phyloP scores from a whole-genome alignment of 2,888 invertebrate species.

The Melanophora roralis region DNA sequence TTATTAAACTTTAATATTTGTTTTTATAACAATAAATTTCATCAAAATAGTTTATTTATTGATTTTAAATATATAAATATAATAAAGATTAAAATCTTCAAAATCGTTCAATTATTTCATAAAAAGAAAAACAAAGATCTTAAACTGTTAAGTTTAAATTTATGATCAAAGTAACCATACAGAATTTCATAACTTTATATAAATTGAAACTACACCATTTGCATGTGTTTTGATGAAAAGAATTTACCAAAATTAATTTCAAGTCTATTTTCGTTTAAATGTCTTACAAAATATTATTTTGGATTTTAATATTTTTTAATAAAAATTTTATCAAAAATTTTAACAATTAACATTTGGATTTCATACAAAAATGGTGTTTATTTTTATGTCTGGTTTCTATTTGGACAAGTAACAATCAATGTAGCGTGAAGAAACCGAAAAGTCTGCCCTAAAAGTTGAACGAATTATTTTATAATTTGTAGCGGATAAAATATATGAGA shows the following conservation, averaged over 20 bases:
- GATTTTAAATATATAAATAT: slow-evolving; percentile 44
- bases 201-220: slow-evolving; percentile 12
- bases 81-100: slow-evolving; percentile 48
- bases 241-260: no score
- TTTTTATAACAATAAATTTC: slow-evolving; percentile 39
- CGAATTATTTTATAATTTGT: slow-evolving; percentile 63
- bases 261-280: no score
- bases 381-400: background rate
- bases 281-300: no score
- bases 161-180: slow-evolving; percentile 36
- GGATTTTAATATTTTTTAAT: background rate
- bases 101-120: slow-evolving; percentile 45
- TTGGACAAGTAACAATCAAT: slow-evolving; percentile 32
- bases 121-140: slow-evolving; percentile 28
- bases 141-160: slow-evolving; percentile 50
- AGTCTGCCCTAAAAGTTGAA: slow-evolving; percentile 43
- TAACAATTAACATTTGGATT: background rate
- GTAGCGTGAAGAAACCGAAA: slow-evolving; percentile 1
- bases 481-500: slow-evolving; percentile 62
- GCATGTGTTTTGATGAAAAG: background rate
- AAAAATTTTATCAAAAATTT: background rate
- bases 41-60: slow-evolving; percentile 10
- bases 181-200: slow-evolving; percentile 29
- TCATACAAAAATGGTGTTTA: slow-evolving; percentile 10
- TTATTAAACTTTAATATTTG: slow-evolving; percentile 23